phyloP scores from a whole-genome alignment of 2,797 vertebrate species.

The Brachyalestes nurse region DNA sequence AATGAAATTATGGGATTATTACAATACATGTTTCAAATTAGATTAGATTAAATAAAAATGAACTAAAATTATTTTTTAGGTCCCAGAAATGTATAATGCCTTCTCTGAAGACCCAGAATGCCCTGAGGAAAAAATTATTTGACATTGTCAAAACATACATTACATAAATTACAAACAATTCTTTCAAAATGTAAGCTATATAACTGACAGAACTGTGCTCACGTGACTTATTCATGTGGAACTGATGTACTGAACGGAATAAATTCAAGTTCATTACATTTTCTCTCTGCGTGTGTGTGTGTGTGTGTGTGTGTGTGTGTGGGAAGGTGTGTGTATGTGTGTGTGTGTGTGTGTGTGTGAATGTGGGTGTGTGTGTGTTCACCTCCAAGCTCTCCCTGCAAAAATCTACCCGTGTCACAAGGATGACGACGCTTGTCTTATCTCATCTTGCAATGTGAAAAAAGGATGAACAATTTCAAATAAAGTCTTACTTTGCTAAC shows the following conservation, averaged over 20 bases:
- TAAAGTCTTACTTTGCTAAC: constrained; percentile 83
- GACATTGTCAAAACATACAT: too few relatives aligned
- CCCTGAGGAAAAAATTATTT: too few relatives aligned
- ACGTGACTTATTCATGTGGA: neutral
- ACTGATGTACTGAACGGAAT: neutral
- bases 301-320: constrained; percentile 24
- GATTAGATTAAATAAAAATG: too few relatives aligned
- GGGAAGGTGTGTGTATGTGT: constrained; percentile 69
- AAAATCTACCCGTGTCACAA: constrained; percentile 78
- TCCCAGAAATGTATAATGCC: too few relatives aligned
- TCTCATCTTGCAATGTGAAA: constrained; percentile 85
- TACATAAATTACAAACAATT: too few relatives aligned
- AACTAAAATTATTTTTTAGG: too few relatives aligned
- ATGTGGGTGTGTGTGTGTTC: constrained; percentile 70
- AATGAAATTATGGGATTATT: too few relatives aligned
- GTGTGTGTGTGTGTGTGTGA: constrained; percentile 39
- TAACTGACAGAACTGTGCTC: neutral
- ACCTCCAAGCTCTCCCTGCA: constrained; percentile 79
- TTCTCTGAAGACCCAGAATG: too few relatives aligned
- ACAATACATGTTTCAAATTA: too few relatives aligned
- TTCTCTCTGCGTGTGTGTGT: constrained; percentile 38
- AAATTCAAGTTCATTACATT: neutral
- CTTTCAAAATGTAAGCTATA: neutral
- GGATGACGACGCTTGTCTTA: constrained; percentile 85
- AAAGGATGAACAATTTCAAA: constrained; percentile 80